phyloP scores from a whole-genome alignment of 2,888 invertebrate species.

The Anarsia innoxiella region DNA sequence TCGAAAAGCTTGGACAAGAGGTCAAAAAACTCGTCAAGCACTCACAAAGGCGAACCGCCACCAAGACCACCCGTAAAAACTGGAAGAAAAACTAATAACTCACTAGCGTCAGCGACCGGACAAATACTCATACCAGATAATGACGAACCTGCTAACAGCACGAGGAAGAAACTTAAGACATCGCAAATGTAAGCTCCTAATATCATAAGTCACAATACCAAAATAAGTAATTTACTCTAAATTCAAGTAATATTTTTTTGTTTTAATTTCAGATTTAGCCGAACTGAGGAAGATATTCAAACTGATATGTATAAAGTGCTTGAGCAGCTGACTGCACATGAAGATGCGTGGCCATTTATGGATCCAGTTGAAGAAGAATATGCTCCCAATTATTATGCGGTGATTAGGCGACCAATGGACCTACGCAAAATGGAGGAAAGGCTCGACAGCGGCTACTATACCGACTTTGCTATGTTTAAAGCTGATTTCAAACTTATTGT shows the following conservation, averaged over 20 bases:
- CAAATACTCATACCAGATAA: conserved; percentile 83
- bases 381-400: conserved; percentile 89
- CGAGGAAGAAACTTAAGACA: conserved; percentile 77
- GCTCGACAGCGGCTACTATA: conserved; percentile 86
- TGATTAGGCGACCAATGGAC: conserved; percentile 89
- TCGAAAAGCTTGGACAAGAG: conserved; percentile 50
- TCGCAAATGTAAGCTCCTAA: conserved; percentile 83
- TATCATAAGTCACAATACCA: neutral
- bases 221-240: neutral
- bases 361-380: conserved; percentile 95
- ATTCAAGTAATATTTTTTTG: conserved; percentile 1
- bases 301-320: conserved; percentile 95
- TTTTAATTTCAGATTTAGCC: conserved; percentile 80
- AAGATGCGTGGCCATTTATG: conserved; percentile 96
- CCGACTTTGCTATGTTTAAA: conserved; percentile 85
- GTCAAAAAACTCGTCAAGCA: conserved; percentile 52
- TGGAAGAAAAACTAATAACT: conserved; percentile 91
- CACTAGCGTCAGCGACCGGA: conserved; percentile 87
- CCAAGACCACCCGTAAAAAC: conserved; percentile 58
- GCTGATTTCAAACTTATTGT: conserved; percentile 94
- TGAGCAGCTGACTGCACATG: conserved; percentile 89
- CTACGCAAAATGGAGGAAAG: conserved; percentile 91
- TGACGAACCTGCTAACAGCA: conserved; percentile 59
- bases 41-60: conserved; percentile 56
- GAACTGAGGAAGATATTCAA: conserved; percentile 88